These are phyloP conservation scores for Thinocorus orbignyianus DNA, from an alignment of 2,113 vertebrate genomes.

Conservation along the genomic window DNA sequence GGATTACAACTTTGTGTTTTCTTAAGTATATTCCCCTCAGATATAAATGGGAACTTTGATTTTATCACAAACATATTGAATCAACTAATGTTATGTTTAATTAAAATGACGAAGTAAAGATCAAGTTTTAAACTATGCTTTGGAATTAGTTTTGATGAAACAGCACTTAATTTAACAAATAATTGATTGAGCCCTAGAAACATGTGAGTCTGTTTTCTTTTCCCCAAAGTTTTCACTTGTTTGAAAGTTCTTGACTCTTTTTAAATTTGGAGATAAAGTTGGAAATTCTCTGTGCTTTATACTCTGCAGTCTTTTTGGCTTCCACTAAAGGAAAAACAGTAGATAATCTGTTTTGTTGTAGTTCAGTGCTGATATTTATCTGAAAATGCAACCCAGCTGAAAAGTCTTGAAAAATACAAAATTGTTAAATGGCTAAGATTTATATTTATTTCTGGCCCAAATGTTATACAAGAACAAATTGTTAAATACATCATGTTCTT, in stretches of 20 bases:
- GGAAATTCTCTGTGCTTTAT: constrained; percentile 68
- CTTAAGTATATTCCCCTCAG: constrained; percentile 41
- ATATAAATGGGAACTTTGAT: constrained; percentile 12
- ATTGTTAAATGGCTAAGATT: constrained; percentile 55
- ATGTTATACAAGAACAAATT: constrained; percentile 41
- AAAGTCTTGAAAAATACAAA: constrained; percentile 35
- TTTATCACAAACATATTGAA: constrained; percentile 45
- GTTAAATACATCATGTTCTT: constrained; percentile 58
- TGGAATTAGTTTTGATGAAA: constrained; percentile 19
- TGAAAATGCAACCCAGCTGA: constrained; percentile 56
- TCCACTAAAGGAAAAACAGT: constrained; percentile 53
- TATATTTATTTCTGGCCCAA: constrained; percentile 26
- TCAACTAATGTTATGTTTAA: constrained; percentile 53
- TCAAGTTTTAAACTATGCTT: constrained; percentile 20
- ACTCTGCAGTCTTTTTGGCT: constrained; percentile 61
- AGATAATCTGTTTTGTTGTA: constrained; percentile 67
- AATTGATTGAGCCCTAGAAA: constrained; percentile 1
- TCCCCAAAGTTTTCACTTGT: constrained; percentile 56
- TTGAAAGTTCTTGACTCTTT: constrained; percentile 59
- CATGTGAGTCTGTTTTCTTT: constrained; percentile 46
- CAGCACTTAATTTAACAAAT: not conserved
- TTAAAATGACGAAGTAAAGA: constrained; percentile 47
- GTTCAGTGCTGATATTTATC: constrained; percentile 61
- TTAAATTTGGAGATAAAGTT: constrained; percentile 63
- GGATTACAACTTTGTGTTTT: constrained; percentile 70